These are phyloP conservation scores for Cerastis leucographa DNA, from an alignment of 2,888 invertebrate species.

Conservation along the genomic window DNA sequence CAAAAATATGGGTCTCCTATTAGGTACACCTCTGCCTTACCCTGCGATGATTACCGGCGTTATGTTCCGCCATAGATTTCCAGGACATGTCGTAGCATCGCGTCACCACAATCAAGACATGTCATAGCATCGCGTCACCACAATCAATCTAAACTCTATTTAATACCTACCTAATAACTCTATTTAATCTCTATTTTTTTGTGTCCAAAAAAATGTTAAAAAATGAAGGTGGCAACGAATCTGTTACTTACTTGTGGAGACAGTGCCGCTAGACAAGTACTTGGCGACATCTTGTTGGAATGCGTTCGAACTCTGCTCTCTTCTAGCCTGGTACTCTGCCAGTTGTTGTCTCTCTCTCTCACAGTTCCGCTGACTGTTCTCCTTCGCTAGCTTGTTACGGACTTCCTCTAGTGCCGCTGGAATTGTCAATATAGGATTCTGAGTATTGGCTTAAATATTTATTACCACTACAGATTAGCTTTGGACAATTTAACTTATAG, in stretches of 20 bases:
- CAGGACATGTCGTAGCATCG: not conserved
- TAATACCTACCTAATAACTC: no score
- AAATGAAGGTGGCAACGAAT: not conserved
- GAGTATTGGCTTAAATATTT: not conserved
- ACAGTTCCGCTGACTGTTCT: constrained; percentile 77
- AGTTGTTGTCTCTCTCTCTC: constrained; percentile 80
- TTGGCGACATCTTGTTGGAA: constrained; percentile 85
- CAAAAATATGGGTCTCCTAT: no score
- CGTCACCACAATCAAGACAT: not conserved
- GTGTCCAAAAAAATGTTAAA: not conserved
- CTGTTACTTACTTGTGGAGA: constrained; percentile 75
- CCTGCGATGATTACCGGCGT: not conserved
- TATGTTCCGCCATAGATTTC: not conserved
- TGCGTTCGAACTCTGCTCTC: constrained; percentile 82
- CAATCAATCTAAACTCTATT: no score
- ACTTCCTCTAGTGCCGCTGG: constrained; percentile 83
- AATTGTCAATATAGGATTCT: constrained; percentile 53
- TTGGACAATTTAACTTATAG: no score
- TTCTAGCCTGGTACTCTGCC: constrained; percentile 80
- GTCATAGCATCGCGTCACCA: no score
- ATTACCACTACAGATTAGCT: not conserved
- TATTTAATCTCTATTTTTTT: no score
- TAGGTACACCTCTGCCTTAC: not conserved
- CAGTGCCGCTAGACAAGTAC: constrained; percentile 79
- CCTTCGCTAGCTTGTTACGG: constrained; percentile 79